A percentile compares a stretch with the other conserved stretches of the same genome.
phyloP scores from a whole-genome alignment of 1,140 invertebrate species.

The Tetragnatha versicolor region DNA sequence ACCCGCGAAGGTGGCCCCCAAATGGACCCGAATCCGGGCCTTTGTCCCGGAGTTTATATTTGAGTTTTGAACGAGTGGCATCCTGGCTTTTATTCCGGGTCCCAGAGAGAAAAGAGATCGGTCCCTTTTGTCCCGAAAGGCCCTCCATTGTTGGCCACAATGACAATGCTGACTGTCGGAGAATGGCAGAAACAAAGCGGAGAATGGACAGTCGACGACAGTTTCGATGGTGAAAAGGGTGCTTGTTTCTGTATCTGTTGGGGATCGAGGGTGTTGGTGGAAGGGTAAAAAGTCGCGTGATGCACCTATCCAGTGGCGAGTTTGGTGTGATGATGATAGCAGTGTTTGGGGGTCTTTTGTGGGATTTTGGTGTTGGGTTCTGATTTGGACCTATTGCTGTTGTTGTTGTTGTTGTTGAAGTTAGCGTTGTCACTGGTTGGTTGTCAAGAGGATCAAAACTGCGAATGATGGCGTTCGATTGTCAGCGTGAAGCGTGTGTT shows the following conservation, averaged over 20 bases:
- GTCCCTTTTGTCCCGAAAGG: slow-evolving; percentile 27
- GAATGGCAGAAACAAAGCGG: slow-evolving; percentile 31
- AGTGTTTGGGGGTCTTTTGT: too few relatives aligned
- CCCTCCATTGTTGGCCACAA: slow-evolving; percentile 44
- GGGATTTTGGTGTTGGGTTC: too few relatives aligned
- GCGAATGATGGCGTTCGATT: too few relatives aligned
- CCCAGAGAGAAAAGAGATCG: neutral
- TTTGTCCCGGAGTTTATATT: slow-evolving; percentile 30
- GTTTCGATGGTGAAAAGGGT: neutral
- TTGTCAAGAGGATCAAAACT: too few relatives aligned
- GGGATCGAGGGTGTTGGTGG: neutral
- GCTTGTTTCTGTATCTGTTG: slow-evolving; percentile 1
- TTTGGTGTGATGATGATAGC: neutral
- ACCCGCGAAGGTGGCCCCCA: neutral
- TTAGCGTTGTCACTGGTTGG: too few relatives aligned
- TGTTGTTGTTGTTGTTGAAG: too few relatives aligned
- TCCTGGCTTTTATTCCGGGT: slow-evolving; percentile 46
- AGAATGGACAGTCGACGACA: neutral
- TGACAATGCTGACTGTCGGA: slow-evolving; percentile 32
- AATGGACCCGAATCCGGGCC: slow-evolving; percentile 35
- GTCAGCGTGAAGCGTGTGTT: too few relatives aligned
- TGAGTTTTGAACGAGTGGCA: slow-evolving; percentile 46
- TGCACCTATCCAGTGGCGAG: neutral
- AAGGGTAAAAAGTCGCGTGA: too few relatives aligned
- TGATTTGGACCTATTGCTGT: too few relatives aligned